phyloP scores from a whole-genome alignment of 64 coral and sea anemone species.

The Platygyra sinensis region DNA sequence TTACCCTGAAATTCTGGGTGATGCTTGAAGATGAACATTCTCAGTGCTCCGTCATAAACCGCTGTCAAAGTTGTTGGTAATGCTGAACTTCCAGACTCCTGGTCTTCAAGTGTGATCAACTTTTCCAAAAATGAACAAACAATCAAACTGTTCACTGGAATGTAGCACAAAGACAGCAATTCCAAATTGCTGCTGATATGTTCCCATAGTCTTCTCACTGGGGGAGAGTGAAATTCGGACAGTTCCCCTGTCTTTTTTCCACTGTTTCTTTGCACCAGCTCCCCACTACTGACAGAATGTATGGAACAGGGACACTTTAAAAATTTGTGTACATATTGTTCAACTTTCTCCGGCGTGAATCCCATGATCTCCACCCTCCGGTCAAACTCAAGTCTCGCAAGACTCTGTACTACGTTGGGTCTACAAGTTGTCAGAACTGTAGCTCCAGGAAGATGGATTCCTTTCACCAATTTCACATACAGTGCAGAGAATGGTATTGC shows the following conservation, averaged over 20 bases:
- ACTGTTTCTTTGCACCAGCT: too few relatives aligned
- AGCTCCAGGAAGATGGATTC: not conserved
- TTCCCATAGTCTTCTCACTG: not conserved
- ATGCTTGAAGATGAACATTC: slow-evolving; percentile 59
- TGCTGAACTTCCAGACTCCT: not conserved
- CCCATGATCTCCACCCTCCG: slow-evolving; percentile 48
- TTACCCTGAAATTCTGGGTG: slow-evolving; percentile 27
- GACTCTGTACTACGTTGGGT: not conserved
- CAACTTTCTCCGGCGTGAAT: slow-evolving; percentile 37
- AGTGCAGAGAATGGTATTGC: not conserved
- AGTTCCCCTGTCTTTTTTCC: too few relatives aligned
- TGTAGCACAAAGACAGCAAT: slow-evolving; percentile 57
- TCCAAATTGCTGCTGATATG: slow-evolving; percentile 41
- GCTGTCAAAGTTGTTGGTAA: slow-evolving; percentile 44
- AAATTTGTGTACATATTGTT: slow-evolving; percentile 2
- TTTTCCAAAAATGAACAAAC: slow-evolving; percentile 49
- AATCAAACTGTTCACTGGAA: slow-evolving; percentile 66
- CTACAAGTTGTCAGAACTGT: slow-evolving; percentile 18
- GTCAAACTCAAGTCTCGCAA: not conserved
- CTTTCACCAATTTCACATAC: slow-evolving; percentile 12
- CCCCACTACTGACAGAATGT: too few relatives aligned
- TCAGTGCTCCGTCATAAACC: slow-evolving; percentile 44
- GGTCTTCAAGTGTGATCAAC: not conserved
- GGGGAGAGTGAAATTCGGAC: too few relatives aligned
- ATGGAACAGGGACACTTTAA: too few relatives aligned